These are phyloP conservation scores for Exephanes ischioxanthus DNA, from an alignment of 2,888 invertebrate species.

Conservation along the genomic window DNA sequence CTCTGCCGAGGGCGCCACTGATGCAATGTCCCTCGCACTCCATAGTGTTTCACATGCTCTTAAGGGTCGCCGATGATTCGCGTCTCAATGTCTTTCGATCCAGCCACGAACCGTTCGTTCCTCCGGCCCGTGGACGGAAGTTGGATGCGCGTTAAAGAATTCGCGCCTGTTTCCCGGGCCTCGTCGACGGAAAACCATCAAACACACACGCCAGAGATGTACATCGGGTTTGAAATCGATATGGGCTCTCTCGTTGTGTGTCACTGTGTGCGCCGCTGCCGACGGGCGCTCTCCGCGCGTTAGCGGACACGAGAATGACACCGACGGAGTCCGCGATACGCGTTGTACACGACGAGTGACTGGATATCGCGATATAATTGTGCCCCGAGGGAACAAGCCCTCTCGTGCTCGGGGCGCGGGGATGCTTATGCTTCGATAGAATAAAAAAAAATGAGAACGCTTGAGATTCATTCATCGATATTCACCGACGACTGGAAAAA, in stretches of 20 bases:
- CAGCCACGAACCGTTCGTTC: neutral
- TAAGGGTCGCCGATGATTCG: neutral
- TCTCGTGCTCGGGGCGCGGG: neutral
- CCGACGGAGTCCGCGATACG: conserved; percentile 6
- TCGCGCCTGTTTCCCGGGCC: conserved; percentile 5
- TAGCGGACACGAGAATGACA: conserved; percentile 8
- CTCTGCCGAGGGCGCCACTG: no score
- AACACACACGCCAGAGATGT: conserved; percentile 5
- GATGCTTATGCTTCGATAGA: neutral
- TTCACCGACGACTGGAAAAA: neutral
- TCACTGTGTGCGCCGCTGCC: neutral
- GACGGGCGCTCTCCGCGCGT: neutral
- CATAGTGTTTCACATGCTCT: no score
- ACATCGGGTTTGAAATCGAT: conserved; percentile 38
- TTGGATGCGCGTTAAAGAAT: neutral
- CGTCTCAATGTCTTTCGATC: neutral
- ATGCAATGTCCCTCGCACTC: no score
- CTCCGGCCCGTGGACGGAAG: neutral
- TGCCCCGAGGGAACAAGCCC: conserved; percentile 7
- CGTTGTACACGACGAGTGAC: conserved; percentile 1
- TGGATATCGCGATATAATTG: conserved; percentile 33
- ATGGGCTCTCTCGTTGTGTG: neutral
- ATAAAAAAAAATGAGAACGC: neutral
- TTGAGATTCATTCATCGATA: neutral
- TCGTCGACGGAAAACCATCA: neutral